Base-by-base conservation (phyloP, 2,888 invertebrate genomes). In the Dryocosmus kuriphilus region DNA sequence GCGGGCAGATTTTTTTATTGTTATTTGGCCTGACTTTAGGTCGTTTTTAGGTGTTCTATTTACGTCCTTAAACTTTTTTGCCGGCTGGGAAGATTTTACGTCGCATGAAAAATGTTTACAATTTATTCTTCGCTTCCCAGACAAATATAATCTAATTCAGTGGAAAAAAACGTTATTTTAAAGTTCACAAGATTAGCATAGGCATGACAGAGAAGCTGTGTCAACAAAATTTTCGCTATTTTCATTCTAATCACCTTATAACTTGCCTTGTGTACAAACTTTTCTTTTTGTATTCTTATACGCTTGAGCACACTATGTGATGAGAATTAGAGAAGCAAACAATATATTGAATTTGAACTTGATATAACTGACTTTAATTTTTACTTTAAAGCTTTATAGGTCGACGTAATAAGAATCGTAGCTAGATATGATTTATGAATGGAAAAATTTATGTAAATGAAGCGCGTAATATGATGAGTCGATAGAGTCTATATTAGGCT, bases 401-500 rank as follows among this genome's bases (percentile, higher is more conserved):
- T 22, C 55, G 22, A 55, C 65, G 8, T 67, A 67, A 65, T n/a
- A 7, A 46, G 41, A 41, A 41, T 41, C 41, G 41, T 41, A 67
- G 65, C 24, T 27, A 41, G 65, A 16, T 41, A 27, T 41, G 41
- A 67, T 67, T 67, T 67, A 67, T 67, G 38, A 67, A 67, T 67
- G 65, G 65, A 67, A 63, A 46, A 46, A 16, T 41, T 41, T 67
- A 24, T 41, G 16, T 14, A 41, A 67, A 67, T 67, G 6, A 46
- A 24, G 22, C 22, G 22, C 41, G 46, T 22, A n/a, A 19, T n/a
- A 55, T 55, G 55, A 55, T 14, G 55, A 55, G 22, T 55, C 55
- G n/a, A 55, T 41, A 41, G 41, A 41, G 41, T 41, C 41, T 41
- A 41, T 41, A 41, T 41, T 5, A 41, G 41, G 22, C 22, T 9